A percentile compares a stretch with the other conserved stretches of the same genome.
Conservation (phyloP, 2,888 invertebrate genomes). For the Habroteleia sp. region DNA sequence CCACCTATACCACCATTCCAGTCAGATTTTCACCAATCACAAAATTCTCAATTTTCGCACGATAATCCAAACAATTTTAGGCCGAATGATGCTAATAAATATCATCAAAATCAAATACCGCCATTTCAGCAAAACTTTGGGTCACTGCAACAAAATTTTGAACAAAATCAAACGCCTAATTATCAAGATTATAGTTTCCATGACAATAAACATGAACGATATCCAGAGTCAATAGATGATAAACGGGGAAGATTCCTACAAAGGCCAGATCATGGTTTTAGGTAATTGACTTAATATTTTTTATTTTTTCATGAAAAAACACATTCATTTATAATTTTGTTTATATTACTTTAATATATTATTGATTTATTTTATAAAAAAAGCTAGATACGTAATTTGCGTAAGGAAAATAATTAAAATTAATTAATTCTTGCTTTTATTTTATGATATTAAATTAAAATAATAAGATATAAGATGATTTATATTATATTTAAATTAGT, state of each 20-base stretch:
- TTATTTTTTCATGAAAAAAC: background rate
- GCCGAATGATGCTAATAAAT: constrained; percentile 68
- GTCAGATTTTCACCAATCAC: constrained; percentile 64
- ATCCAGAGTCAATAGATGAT: constrained; percentile 39
- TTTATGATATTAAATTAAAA: no score
- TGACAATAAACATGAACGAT: constrained; percentile 67
- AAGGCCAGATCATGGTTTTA: constrained; percentile 46
- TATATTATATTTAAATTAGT: no score
- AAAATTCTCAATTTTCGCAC: constrained; percentile 60
- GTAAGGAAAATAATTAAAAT: no score
- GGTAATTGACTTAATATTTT: constrained; percentile 21
- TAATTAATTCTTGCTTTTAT: no score
- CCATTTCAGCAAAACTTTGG: constrained; percentile 69
- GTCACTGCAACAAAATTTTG: constrained; percentile 66
- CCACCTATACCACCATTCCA: constrained; percentile 71
- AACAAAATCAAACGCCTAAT: constrained; percentile 67
- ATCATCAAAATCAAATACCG: constrained; percentile 64
- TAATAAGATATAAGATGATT: no score
- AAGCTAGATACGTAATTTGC: no score
- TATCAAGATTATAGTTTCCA: constrained; percentile 74
- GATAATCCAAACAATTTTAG: constrained; percentile 68
- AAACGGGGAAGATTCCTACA: constrained; percentile 43
- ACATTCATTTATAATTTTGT: no score
- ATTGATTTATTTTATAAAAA: no score
- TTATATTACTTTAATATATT: no score